Percentiles rank a stretch among this genome's conserved stretches.
Evolutionary conservation across 2,888 invertebrate genomes (phyloP).

Genomic region (Athetis lepigone): DNA sequence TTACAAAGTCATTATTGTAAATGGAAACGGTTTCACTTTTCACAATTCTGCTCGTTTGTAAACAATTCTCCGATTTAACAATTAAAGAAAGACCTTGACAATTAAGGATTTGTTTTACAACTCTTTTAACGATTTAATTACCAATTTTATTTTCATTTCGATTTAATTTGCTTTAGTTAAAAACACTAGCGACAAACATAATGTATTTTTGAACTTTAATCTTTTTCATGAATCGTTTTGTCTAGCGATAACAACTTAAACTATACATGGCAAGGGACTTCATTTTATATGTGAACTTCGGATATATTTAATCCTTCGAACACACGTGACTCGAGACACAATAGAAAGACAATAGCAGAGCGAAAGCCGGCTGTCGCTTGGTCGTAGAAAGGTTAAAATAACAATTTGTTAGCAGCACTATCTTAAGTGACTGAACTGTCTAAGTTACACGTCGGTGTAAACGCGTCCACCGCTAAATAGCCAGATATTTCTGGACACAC

Average conservation of each 20-base stretch:
- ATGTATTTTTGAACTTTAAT: too few species aligned
- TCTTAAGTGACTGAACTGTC: slow-evolving; percentile 24
- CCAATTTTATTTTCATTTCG: not conserved
- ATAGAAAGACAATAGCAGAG: too few species aligned
- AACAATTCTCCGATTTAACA: slow-evolving; percentile 29
- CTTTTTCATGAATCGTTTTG: too few species aligned
- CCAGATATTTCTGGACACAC: slow-evolving; percentile 82
- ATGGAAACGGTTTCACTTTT: slow-evolving; percentile 43
- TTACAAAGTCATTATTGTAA: slow-evolving; percentile 43
- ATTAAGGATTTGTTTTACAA: not conserved
- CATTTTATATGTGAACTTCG: too few species aligned
- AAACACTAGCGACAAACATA: too few species aligned
- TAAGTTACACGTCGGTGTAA: slow-evolving; percentile 72
- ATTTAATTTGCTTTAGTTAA: too few species aligned
- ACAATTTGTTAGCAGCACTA: not conserved
- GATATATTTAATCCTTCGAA: too few species aligned
- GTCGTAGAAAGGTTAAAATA: not conserved
- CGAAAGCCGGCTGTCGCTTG: too few species aligned
- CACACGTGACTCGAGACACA: too few species aligned
- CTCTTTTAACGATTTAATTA: not conserved
- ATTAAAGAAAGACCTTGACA: slow-evolving; percentile 21
- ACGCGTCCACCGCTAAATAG: slow-evolving; percentile 74
- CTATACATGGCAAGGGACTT: too few species aligned
- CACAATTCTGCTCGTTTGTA: slow-evolving; percentile 36
- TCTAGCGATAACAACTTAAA: too few species aligned